Base-by-base conservation (phyloP, 2,888 invertebrate genomes). In the Caenorhabditis macrosperma region DNA sequence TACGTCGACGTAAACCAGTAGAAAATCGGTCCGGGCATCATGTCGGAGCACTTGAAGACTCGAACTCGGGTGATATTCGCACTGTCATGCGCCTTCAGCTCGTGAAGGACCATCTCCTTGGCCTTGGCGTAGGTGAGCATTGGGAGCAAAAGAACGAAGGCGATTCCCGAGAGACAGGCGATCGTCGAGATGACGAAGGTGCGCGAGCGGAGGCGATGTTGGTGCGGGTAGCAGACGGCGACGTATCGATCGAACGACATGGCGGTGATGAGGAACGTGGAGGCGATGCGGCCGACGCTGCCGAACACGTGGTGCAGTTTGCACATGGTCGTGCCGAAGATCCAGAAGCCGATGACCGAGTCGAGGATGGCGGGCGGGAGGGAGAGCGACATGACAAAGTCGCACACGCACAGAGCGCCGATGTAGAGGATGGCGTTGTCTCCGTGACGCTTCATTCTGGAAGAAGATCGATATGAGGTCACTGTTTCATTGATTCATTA, bases 221-320 rank as follows among this genome's bases (percentile, higher is more conserved):
- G 85, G 60, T 87, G 85, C 0, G 89, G 89, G 60, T 86, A 84
- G 61, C 89, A 89, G 9, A 89, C 89, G 22, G 89, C 90, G 7
- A 88, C 88, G 50, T 82, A 89, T 35, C 89, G 82, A 76, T 89
- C 89, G 71, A 89, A 89, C 0, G 86, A 83, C 87, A 89, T 88
- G 17, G 89, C 89, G 5, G 89, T 89, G 35, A 89, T 90, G 20
- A 89, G 75, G 63, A 89, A 89, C 0, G 89, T 89, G 20, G 87
- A 87, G 9, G 87, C 85, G 55, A 89, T 89, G 12, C 89, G 81
- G 2, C 89, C 88, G 20, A 89, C 89, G 26, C 83, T 82, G 3
- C 89, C 88, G 55, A 83, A 86, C 2, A 88, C 75, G 60, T 89
- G 89, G 67, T 89, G 89, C 10, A 87, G 26, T 54, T 89, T 89